These are phyloP conservation scores for Plectropomus leopardus DNA, from an alignment of 2,113 vertebrate genomes.

Conservation along the genomic window DNA sequence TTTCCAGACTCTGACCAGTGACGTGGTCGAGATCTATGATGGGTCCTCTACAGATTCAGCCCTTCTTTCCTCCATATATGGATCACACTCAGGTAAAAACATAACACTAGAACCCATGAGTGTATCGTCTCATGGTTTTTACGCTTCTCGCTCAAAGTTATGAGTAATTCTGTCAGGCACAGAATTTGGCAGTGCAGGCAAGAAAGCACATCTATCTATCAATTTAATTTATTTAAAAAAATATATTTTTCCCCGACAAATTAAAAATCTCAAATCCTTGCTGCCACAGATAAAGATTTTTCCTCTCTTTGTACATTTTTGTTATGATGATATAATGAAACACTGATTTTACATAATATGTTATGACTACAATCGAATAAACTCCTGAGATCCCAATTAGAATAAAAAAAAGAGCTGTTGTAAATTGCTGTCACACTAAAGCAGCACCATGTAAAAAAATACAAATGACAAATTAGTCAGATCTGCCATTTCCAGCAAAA, in stretches of 20 bases:
- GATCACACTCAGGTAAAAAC: slow-evolving; percentile 95
- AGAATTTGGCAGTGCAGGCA: neutral
- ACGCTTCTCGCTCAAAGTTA: neutral
- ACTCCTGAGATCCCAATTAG: slow-evolving; percentile 25
- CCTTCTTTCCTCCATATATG: slow-evolving; percentile 94
- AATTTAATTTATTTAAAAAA: slow-evolving; percentile 26
- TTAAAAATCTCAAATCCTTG: slow-evolving; percentile 13
- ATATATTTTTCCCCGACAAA: neutral
- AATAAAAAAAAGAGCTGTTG: slow-evolving; percentile 35
- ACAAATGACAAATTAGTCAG: neutral
- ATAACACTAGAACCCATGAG: neutral
- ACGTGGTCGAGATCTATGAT: slow-evolving; percentile 95
- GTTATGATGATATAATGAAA: slow-evolving; percentile 28
- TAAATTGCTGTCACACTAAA: slow-evolving; percentile 27
- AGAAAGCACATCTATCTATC: neutral
- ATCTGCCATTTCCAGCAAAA: neutral
- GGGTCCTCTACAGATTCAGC: slow-evolving; percentile 91
- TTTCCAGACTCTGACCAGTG: slow-evolving; percentile 94
- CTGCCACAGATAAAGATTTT: neutral
- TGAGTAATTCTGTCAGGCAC: neutral
- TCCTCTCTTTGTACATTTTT: neutral
- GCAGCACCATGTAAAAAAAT: neutral
- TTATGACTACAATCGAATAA: slow-evolving; percentile 38
- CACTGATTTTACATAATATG: slow-evolving; percentile 24
- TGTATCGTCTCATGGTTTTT: neutral